phyloP scores from a whole-genome alignment of 2,113 vertebrate genomes.

The Malaclemys terrapin region DNA sequence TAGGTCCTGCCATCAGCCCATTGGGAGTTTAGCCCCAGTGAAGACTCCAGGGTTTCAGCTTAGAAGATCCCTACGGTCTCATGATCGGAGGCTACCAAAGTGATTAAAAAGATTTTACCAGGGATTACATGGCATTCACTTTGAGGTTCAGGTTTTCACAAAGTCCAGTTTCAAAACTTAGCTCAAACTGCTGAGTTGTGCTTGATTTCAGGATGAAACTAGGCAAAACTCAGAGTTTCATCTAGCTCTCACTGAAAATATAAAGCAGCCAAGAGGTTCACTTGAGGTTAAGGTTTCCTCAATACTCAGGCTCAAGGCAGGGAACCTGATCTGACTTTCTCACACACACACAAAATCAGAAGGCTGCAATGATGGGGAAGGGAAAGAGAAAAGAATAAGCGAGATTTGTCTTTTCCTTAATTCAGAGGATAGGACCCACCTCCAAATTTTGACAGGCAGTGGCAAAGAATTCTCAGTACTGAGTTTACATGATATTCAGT shows the following conservation, averaged over 20 bases:
- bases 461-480: not conserved
- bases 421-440: not conserved
- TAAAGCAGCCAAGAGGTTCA: conserved; percentile 69
- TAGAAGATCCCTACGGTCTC: not conserved
- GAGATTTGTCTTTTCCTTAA: conserved; percentile 54
- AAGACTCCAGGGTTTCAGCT: not conserved
- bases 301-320: conserved; percentile 53
- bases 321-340: conserved; percentile 39
- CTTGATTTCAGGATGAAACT: conserved; percentile 53
- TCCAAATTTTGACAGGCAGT: not conserved
- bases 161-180: conserved; percentile 24
- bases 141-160: conserved; percentile 60
- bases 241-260: conserved; percentile 72
- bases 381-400: conserved; percentile 63
- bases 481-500: conserved; percentile 3
- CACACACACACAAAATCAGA: not conserved
- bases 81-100: not conserved
- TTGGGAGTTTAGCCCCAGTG: not conserved
- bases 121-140: conserved; percentile 54
- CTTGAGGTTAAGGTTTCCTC: conserved; percentile 54
- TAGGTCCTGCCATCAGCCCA: not conserved
- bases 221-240: conserved; percentile 69
- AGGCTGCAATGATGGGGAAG: not conserved
- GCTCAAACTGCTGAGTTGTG: conserved; percentile 33
- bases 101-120: not conserved